Conservation (phyloP, 53 echinoderm and acorn worm genomes). For the Echinometra lucunter region DNA sequence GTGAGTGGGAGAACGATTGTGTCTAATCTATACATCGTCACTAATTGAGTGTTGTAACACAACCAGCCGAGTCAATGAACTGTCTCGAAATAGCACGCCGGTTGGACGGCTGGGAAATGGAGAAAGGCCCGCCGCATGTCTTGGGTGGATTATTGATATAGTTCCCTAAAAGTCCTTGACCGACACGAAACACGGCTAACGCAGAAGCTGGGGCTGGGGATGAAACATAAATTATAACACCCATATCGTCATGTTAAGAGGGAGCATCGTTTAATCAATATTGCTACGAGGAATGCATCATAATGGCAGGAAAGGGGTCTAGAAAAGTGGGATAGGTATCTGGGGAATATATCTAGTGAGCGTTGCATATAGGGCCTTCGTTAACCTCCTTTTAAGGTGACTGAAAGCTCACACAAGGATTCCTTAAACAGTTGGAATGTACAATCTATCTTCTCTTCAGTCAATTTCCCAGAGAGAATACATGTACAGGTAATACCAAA, state of each 20-base stretch:
- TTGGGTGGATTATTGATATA: conserved; percentile 27
- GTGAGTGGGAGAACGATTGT: background rate
- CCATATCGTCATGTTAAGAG: background rate
- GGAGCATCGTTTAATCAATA: conserved; percentile 44
- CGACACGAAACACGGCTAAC: background rate
- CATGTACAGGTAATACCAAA: too few relatives aligned
- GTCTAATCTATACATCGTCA: conserved; percentile 8
- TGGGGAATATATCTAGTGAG: background rate
- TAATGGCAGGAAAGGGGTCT: background rate
- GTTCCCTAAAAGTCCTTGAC: conserved; percentile 4
- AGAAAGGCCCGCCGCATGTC: conserved; percentile 12
- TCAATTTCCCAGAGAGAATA: too few relatives aligned
- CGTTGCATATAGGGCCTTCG: background rate
- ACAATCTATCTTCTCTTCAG: too few relatives aligned
- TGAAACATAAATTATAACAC: conserved; percentile 33
- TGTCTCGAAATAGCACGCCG: conserved; percentile 9
- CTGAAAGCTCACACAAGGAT: background rate
- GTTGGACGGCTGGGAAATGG: conserved; percentile 14
- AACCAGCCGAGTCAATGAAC: conserved; percentile 17
- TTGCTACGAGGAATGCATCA: background rate
- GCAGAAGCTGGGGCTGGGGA: background rate
- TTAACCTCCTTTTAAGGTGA: background rate
- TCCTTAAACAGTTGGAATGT: too few relatives aligned
- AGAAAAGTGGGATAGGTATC: background rate
- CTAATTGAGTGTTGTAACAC: conserved; percentile 14